Conservation (phyloP, 2,888 invertebrate species). For the Philaethria dido region DNA sequence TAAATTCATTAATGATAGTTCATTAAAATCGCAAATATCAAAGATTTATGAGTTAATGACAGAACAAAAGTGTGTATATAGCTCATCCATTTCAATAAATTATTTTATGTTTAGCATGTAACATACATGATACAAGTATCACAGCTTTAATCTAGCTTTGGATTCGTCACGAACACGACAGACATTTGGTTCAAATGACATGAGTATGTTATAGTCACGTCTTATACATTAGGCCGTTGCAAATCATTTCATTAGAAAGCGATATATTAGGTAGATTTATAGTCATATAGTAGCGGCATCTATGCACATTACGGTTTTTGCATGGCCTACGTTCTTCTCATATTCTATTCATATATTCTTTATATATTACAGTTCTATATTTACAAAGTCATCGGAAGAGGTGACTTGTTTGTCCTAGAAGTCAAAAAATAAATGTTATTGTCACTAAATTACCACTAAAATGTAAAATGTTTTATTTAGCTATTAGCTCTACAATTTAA, state of each 20-base stretch:
- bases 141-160: slow-evolving; percentile 29
- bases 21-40: too few species aligned
- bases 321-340: neutral
- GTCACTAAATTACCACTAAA: too few species aligned
- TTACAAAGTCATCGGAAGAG: neutral
- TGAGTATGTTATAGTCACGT: slow-evolving; percentile 61
- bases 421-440: too few species aligned
- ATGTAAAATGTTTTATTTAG: too few species aligned
- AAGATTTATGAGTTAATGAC: neutral
- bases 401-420: too few species aligned
- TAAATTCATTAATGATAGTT: too few species aligned
- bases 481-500: too few species aligned
- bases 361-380: neutral
- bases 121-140: slow-evolving; percentile 23
- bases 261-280: slow-evolving; percentile 40
- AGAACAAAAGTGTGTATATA: neutral
- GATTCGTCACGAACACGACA: slow-evolving; percentile 37
- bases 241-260: slow-evolving; percentile 50
- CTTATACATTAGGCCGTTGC: slow-evolving; percentile 54
- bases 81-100: slow-evolving; percentile 2
- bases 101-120: neutral
- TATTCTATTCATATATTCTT: neutral
- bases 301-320: slow-evolving; percentile 18
- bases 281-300: slow-evolving; percentile 11
- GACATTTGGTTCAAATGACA: slow-evolving; percentile 37